A percentile compares a stretch with the other conserved stretches of the same genome.
These are phyloP conservation scores for Circaetus gallicus DNA, from an alignment of 2,113 vertebrate species.

Conservation along the genomic window DNA sequence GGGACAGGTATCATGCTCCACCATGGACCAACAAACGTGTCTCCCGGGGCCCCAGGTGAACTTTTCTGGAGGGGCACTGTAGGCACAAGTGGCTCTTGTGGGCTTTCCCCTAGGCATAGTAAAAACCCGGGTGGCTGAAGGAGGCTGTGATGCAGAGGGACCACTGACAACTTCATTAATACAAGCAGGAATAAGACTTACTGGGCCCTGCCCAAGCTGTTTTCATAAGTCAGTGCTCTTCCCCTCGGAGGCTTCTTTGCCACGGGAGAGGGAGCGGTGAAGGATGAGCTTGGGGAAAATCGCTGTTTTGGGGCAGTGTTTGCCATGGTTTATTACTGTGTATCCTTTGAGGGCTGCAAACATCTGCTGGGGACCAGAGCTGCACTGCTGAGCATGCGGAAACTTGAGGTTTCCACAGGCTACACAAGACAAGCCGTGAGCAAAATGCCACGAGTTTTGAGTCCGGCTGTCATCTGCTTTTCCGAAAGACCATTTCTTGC, in stretches of 20 bases:
- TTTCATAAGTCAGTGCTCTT: not conserved
- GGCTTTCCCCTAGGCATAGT: not conserved
- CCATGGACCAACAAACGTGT: not conserved
- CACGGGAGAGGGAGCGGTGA: fast-evolving
- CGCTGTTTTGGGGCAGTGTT: not conserved
- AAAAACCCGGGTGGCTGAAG: not conserved
- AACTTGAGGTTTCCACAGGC: not conserved
- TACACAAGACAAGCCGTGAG: not conserved
- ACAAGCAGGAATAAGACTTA: not conserved
- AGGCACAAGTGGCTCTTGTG: not conserved
- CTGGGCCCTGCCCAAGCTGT: not conserved
- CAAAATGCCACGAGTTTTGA: not conserved
- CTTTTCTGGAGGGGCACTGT: not conserved
- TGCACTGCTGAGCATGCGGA: not conserved
- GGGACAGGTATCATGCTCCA: not conserved
- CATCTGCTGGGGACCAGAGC: not conserved
- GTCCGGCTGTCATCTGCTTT: not conserved
- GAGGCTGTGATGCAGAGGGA: not conserved
- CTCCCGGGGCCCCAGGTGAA: not conserved
- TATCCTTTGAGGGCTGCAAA: not conserved
- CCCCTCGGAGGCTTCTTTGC: not conserved
- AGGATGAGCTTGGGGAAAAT: not conserved
- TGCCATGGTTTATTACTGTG: not conserved
- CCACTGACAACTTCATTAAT: not conserved
- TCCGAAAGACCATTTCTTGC: not conserved